phyloP scores from a whole-genome alignment of 2,113 vertebrate species.

The Coturnix japonica region DNA sequence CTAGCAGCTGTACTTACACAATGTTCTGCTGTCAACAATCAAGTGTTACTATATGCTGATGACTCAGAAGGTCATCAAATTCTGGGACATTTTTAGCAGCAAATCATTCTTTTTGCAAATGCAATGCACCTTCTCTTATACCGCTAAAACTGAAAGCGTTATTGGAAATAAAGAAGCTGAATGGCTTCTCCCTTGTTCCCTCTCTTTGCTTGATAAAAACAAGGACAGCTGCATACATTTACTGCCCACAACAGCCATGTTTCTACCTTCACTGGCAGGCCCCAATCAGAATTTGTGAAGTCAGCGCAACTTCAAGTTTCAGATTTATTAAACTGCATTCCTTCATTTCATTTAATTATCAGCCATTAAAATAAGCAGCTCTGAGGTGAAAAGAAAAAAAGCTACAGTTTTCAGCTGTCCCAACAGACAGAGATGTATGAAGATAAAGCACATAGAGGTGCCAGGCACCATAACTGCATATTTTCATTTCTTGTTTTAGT shows the following conservation, averaged over 20 bases:
- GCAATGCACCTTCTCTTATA: neutral
- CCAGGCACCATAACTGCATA: neutral
- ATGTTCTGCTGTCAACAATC: neutral
- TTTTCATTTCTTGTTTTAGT: neutral
- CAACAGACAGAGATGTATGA: neutral
- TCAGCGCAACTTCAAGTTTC: neutral
- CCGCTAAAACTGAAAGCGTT: neutral
- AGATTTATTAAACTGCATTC: neutral
- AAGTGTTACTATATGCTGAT: neutral
- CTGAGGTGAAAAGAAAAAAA: slow-evolving; percentile 8
- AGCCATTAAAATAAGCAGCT: neutral
- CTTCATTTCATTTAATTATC: slow-evolving; percentile 14
- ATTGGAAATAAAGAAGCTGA: neutral
- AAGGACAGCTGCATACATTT: neutral
- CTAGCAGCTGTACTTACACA: neutral
- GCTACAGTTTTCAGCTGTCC: neutral
- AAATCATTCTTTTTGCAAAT: neutral
- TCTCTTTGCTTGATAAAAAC: neutral
- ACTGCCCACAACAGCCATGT: neutral
- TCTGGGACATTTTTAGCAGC: neutral
- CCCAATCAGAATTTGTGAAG: slow-evolving; percentile 14
- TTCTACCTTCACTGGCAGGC: neutral
- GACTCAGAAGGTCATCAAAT: slow-evolving; percentile 8
- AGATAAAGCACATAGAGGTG: neutral
- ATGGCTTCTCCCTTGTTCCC: neutral